These are phyloP conservation scores for Tiaroga cobitis DNA, from an alignment of 2,797 vertebrate genomes.

Conservation along the genomic window DNA sequence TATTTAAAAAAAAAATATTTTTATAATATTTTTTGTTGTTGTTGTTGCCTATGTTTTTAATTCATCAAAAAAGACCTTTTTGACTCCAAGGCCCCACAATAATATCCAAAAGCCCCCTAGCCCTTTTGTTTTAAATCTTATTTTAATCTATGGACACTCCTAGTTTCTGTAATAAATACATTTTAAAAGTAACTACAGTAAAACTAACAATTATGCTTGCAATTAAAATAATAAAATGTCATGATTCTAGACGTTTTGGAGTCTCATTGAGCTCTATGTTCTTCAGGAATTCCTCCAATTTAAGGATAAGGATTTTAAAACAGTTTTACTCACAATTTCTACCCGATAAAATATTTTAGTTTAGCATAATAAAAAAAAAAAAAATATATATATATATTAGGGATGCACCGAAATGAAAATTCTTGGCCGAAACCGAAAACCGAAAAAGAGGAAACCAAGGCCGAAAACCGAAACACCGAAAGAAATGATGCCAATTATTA, in stretches of 20 bases:
- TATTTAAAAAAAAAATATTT: no score
- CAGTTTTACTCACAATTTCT: not conserved
- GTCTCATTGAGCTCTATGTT: not conserved
- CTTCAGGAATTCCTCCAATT: not conserved
- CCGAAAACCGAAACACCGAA: no score
- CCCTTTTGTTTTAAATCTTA: not conserved
- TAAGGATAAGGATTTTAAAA: not conserved
- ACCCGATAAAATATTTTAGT: not conserved
- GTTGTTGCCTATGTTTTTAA: not conserved
- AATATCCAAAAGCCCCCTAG: not conserved
- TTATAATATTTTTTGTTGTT: no score
- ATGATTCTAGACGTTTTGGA: not conserved
- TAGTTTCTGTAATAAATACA: not conserved
- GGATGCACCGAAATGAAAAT: no score
- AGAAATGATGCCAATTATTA: no score
- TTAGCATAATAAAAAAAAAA: not conserved
- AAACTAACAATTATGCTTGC: not conserved
- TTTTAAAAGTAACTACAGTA: not conserved
- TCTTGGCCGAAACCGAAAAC: no score
- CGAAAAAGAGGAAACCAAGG: no score
- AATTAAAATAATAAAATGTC: not conserved
- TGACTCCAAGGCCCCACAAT: not conserved
- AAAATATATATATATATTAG: not conserved
- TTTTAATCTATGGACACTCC: not conserved
- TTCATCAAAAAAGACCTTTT: not conserved